Base-by-base conservation (phyloP, 2,797 vertebrate genomes). In the Melanogrammus aeglefinus region DNA sequence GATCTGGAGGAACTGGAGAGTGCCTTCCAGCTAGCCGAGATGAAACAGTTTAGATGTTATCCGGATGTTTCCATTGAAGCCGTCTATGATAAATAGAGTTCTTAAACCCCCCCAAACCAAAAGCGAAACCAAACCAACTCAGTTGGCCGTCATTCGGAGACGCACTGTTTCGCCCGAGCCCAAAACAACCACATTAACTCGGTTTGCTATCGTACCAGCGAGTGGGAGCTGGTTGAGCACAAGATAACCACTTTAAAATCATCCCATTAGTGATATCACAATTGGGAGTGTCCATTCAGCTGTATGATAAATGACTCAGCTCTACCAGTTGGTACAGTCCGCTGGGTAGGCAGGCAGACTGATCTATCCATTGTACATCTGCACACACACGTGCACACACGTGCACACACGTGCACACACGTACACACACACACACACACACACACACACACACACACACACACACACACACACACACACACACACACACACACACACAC, bases 401-500 rank as follows among this genome's bases (percentile, higher is more conserved):
- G n/a, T n/a, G n/a, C n/a, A n/a, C n/a, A n/a, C n/a, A n/a, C n/a
- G n/a, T n/a, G n/a, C 44, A 33, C 31, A 33, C 31, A 33, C 31
- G n/a, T n/a, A 33, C 31, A 33, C 31, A 33, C 31, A 33, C 31
- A 33, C 31, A 33, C 31, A 33, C 2, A 47, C 44, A 47, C 44
- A 47, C 44, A 47, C 44, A 14, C 44, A 47, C 13, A 14, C 44
- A 14, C 44, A 47, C 44, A 47, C 44, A 47, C 44, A 47, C 44
- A 47, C 44, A 47, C 13, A 47, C 44, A 47, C 44, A 47, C 13
- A 47, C 72, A 73, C 72, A 33, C 72, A 73, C 72, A 33, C 31
- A 73, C 72, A 33, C 72, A 73, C 72, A 36, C 72, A 38, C 72
- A 36, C 72, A 38, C 72, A 21, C 72, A 73, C 35, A 36, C 72